Evolutionary conservation across 2,113 vertebrate species (phyloP), one percentile per base, ranked within the genome.

Genomic region (Acrocephalus arundinaceus): DNA sequence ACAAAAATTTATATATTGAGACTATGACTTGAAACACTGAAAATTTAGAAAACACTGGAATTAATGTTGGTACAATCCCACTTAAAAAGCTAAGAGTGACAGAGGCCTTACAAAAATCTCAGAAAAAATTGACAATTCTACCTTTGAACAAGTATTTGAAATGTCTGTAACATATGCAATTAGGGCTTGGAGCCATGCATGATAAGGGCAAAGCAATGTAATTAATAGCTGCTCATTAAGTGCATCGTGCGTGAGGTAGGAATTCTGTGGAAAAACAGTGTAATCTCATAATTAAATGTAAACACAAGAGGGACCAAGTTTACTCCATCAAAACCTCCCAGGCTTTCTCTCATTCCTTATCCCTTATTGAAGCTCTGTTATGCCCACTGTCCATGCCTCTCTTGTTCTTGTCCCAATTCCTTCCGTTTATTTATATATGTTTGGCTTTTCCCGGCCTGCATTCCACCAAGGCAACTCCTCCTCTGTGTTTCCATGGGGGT

Each of bases 191-290:
- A 73, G 85, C 75, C 75, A 85, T 54, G 31, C 24, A 61, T 83
- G 95, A 96, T 94, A 96, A 93, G 46, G 46, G 49, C 43, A 96
- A 91, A 76, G 71, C 82, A 91, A 90, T 70, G 66, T 66, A 90
- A 87, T 95, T 96, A 96, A 95, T 77, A 96, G 82, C 82, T 93
- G 85, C 62, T 96, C 75, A 90, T 94, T 95, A 96, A 85, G 23
- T 76, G 67, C 49, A 94, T 93, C 82, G 82, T 90, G 90, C 12
- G 0, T 85, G 92, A 94, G 92, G 88, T 90, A 96, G 90, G 78
- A 95, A 94, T 87, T 83, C 72, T 83, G 35, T 76, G 95, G 85
- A 91, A 96, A 95, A 94, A 88, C 20, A 85, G 78, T 68, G 82
- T 90, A 83, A 94, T 93, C 75, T 92, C 59, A 70, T 83, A 93